Base-by-base conservation (phyloP, 1,140 invertebrate species). In the Saccostrea cuccullata region DNA sequence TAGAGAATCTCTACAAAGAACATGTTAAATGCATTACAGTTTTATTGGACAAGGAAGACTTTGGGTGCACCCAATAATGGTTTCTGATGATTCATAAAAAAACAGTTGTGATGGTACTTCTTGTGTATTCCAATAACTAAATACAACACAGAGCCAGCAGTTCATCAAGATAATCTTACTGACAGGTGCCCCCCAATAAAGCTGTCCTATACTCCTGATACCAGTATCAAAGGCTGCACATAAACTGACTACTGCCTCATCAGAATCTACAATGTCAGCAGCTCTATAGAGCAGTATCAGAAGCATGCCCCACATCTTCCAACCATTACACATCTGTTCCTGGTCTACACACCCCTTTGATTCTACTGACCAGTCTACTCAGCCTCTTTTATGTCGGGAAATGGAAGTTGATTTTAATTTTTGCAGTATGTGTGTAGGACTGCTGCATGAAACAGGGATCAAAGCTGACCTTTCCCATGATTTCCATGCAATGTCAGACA, bases 101-200 rank as follows among this genome's bases (percentile, higher is more conserved):
- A 67, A 77, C 70, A 77, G 70, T 26, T 26, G 26, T 36, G 70
- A 77, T 77, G 23, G 17, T 77, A n/a, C 60, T 67, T 47, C 47
- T 20, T 20, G 60, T 67, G 23, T n/a, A 67, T 23, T 67, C 60
- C 6, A 9, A 20, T 36, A 9, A 20, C 15, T 67, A 9, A 20
- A 67, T 20, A 67, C 60, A 67, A 67, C 20, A 67, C 0, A 67
- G 60, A 23, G 17, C n/a, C n/a, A n/a, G 60, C 20, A 12, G 70
- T 77, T 77, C 70, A 77, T 77, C 70, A 77, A 30, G 26, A 77
- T 77, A 77, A 77, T 26, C 13, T 26, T 36, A 77, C 26, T 15
- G 70, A 77, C 70, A 77, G 70, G 70, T 77, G 70, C 70, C 70
- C 70, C 26, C 70, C 26, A 77, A 77, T 77, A 77, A 77, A 77